phyloP scores from a whole-genome alignment of 1,140 invertebrate species.

The Drosophila novamexicana region DNA sequence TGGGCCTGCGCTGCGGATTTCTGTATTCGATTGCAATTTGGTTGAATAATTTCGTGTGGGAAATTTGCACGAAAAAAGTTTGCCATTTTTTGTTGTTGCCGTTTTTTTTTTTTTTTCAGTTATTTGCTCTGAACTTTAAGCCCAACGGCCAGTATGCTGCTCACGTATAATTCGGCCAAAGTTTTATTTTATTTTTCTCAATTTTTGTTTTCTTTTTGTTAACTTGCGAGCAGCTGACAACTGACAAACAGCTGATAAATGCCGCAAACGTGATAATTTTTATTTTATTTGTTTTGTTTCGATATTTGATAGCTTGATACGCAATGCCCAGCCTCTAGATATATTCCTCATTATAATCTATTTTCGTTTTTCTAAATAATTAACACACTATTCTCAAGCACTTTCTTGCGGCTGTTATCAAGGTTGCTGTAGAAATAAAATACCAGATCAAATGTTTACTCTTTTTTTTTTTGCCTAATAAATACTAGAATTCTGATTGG shows the following conservation, averaged over 20 bases:
- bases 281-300: slow-evolving; percentile 1
- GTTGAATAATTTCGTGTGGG: slow-evolving; percentile 55
- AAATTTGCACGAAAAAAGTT: slow-evolving; percentile 43
- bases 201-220: background rate
- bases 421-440: background rate
- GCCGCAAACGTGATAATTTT: slow-evolving; percentile 1
- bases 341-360: background rate
- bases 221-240: background rate
- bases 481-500: slow-evolving; percentile 18
- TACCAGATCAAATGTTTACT: slow-evolving; percentile 4
- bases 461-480: slow-evolving; percentile 2
- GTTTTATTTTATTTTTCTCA: background rate
- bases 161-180: slow-evolving; percentile 5
- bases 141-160: slow-evolving; percentile 22
- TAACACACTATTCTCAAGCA: background rate
- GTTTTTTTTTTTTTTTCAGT: background rate
- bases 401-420: background rate
- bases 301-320: background rate
- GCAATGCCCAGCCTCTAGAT: background rate
- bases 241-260: background rate
- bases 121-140: slow-evolving; percentile 19
- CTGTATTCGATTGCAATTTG: slow-evolving; percentile 41
- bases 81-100: slow-evolving; percentile 4
- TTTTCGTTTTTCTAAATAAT: too few relatives aligned
- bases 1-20: slow-evolving; percentile 8